Evolutionary conservation across 2,797 vertebrate species (phyloP).

Genomic region (Hippopotamyrus pictus): DNA sequence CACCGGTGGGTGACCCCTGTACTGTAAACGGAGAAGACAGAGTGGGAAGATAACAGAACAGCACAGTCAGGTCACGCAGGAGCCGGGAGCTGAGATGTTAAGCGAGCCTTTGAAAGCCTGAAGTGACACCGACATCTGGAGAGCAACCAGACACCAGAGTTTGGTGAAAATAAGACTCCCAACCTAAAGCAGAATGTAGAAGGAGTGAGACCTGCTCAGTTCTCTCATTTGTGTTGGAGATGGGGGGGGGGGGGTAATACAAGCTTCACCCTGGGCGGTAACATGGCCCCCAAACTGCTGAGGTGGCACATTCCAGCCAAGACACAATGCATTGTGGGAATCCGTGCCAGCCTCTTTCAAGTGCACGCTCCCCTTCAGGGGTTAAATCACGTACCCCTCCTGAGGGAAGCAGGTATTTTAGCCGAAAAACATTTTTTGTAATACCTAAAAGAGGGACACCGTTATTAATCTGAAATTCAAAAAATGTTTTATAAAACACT

Average conservation of each 20-base stretch:
- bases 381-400: not conserved
- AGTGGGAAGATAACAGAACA: not conserved
- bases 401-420: not conserved
- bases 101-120: not conserved
- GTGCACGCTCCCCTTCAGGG: not conserved
- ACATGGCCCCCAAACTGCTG: not conserved
- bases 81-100: not conserved
- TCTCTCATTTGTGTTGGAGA: not conserved
- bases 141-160: not conserved
- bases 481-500: not conserved
- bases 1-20: not conserved
- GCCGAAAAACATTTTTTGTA: not conserved
- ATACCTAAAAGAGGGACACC: not conserved
- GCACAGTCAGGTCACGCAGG: not conserved
- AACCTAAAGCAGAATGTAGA: not conserved
- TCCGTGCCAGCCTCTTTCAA: not conserved
- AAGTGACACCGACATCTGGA: not conserved
- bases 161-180: not conserved
- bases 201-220: not conserved
- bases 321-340: not conserved
- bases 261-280: not conserved
- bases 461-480: not conserved
- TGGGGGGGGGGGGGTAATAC: not conserved
- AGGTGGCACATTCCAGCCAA: not conserved
- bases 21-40: not conserved